Conservation (phyloP, 2,113 vertebrate species). For the Neodontobutis hainanensis region DNA sequence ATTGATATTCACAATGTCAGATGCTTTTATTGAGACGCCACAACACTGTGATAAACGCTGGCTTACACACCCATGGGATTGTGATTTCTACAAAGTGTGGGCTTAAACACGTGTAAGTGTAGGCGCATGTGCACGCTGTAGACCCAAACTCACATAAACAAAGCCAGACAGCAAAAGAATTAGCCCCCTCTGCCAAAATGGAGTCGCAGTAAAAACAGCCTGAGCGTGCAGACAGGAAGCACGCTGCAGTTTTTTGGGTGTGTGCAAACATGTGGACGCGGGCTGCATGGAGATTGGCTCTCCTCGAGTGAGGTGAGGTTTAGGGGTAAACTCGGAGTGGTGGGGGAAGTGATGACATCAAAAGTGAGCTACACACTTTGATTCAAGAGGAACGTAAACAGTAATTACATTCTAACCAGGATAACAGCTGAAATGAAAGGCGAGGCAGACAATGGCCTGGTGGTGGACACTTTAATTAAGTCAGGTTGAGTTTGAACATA, state of each 20-base stretch:
- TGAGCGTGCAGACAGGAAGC: conserved; percentile 64
- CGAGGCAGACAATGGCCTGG: not conserved
- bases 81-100: not conserved
- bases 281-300: conserved; percentile 28
- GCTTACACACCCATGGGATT: not conserved
- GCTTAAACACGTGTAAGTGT: conserved; percentile 28
- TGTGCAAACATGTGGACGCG: conserved; percentile 40
- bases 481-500: not conserved
- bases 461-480: not conserved
- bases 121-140: conserved; percentile 19
- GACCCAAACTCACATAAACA: conserved; percentile 27
- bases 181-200: conserved; percentile 59
- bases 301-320: conserved; percentile 39
- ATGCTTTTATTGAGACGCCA: not conserved
- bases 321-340: not conserved
- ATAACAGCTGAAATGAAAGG: not conserved
- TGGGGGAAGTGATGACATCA: conserved; percentile 15
- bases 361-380: conserved; percentile 10
- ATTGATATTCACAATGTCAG: no score
- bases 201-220: conserved; percentile 67
- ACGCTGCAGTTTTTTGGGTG: conserved; percentile 39
- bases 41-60: not conserved
- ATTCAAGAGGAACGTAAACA: conserved; percentile 30
- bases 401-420: not conserved
- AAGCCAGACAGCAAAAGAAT: conserved; percentile 54